Percentiles rank a stretch among this genome's conserved stretches.
phyloP scores from a whole-genome alignment of 1,140 invertebrate species.

The Drosophila hydei region DNA sequence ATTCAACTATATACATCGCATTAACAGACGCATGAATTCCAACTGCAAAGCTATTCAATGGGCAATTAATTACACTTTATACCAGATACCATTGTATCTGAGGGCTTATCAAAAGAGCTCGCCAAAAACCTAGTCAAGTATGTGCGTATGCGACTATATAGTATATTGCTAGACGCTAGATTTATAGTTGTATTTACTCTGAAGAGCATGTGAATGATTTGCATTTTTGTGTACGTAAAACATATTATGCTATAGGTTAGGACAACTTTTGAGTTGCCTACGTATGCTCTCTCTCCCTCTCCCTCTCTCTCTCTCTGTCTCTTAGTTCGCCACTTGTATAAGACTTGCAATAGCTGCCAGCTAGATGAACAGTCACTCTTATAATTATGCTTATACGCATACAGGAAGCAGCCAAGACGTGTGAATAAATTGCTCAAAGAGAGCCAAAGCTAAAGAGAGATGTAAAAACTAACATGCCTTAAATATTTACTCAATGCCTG shows the following conservation, averaged over 20 bases:
- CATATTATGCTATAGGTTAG: no score
- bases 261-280: no score
- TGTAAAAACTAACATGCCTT: background rate
- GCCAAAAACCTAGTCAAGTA: background rate
- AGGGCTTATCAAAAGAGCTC: constrained; percentile 10
- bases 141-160: background rate
- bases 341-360: no score
- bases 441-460: background rate
- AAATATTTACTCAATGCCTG: background rate
- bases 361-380: background rate
- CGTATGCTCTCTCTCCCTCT: no score
- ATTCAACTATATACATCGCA: no score
- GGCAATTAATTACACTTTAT: constrained; percentile 17
- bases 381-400: background rate
- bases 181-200: constrained; percentile 16
- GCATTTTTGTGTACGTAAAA: background rate
- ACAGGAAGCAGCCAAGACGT: background rate
- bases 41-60: background rate
- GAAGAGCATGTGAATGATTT: constrained; percentile 15
- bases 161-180: constrained; percentile 10
- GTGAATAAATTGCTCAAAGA: background rate
- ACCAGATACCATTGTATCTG: background rate
- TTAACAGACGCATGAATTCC: no score
- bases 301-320: no score
- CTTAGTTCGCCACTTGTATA: no score